phyloP scores from a whole-genome alignment of 1,140 invertebrate genomes.

The Penaeus vannamei region DNA sequence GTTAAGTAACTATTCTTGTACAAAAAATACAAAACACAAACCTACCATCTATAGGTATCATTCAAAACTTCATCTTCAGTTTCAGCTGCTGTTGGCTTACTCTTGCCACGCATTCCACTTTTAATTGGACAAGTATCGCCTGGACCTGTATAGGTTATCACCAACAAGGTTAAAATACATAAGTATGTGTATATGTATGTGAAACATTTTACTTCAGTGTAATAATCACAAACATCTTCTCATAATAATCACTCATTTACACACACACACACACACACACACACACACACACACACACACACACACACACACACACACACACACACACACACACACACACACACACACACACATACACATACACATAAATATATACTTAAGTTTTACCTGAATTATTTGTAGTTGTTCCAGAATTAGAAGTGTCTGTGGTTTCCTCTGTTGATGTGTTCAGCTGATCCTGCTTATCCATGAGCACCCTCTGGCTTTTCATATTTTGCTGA shows the following conservation, averaged over 20 bases:
- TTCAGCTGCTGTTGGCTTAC: conserved; percentile 26
- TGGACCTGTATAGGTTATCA: conserved; percentile 20
- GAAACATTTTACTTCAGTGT: too few species aligned
- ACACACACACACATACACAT: too few species aligned
- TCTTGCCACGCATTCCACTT: conserved; percentile 28
- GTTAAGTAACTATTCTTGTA: too few species aligned
- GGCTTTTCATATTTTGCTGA: too few species aligned
- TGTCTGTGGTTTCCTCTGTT: conserved; percentile 51
- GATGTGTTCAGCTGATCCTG: conserved; percentile 47
- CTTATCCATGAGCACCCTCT: conserved; percentile 14
- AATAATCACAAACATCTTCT: too few species aligned
- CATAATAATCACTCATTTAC: too few species aligned
- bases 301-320: too few species aligned
- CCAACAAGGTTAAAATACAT: background rate
- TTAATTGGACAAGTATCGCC: conserved; percentile 33
- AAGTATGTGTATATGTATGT: background rate
- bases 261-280: too few species aligned
- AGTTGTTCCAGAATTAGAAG: conserved; percentile 46
- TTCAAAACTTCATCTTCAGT: conserved; percentile 38
- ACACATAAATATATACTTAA: background rate
- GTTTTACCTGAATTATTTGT: conserved; percentile 43
- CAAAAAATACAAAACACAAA: background rate
- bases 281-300: too few species aligned
- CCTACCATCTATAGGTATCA: conserved; percentile 39
- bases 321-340: too few species aligned